These are phyloP conservation scores for Eira barbara DNA, from an alignment of 2,113 vertebrate genomes.

Conservation along the genomic window DNA sequence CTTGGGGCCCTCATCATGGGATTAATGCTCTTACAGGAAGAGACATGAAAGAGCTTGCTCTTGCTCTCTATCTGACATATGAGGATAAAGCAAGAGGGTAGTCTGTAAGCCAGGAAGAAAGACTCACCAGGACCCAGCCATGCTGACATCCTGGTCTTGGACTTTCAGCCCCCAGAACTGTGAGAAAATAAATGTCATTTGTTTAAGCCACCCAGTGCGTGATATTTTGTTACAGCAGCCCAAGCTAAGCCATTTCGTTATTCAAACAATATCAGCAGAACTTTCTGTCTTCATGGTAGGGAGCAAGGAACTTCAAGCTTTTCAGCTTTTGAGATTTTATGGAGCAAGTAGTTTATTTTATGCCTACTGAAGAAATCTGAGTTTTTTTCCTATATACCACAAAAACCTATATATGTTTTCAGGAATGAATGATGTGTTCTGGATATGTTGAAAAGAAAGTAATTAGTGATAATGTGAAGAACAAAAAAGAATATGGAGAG, in stretches of 20 bases:
- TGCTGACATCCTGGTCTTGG: neutral
- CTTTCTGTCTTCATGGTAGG: neutral
- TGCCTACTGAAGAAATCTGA: neutral
- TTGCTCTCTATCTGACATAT: neutral
- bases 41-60: neutral
- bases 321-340: neutral
- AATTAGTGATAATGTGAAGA: neutral
- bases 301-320: neutral
- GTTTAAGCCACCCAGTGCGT: neutral
- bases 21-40: neutral
- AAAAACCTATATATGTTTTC: neutral
- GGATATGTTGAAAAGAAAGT: neutral
- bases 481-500: neutral
- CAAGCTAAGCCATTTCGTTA: neutral
- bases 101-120: neutral
- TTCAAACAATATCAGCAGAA: neutral
- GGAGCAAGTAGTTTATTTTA: neutral
- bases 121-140: neutral
- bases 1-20: neutral
- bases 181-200: neutral
- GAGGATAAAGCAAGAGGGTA: neutral
- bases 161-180: neutral
- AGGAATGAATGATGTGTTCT: neutral
- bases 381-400: neutral
- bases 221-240: neutral